phyloP scores from a whole-genome alignment of 2,888 invertebrate species.

The Julus scandinavius region DNA sequence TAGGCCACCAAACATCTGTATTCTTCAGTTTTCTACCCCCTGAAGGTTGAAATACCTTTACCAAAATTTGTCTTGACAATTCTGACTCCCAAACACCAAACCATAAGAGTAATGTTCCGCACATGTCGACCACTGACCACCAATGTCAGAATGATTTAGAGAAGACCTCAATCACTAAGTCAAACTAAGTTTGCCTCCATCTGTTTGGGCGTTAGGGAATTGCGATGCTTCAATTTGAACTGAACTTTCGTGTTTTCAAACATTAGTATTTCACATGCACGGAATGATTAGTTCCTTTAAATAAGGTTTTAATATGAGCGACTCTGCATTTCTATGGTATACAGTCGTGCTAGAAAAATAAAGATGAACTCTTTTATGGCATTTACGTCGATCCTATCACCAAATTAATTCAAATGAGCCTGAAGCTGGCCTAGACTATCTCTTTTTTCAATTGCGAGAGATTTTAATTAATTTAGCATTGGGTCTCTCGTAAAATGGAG shows the following conservation, averaged over 20 bases:
- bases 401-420: constrained; percentile 29
- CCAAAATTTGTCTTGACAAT: not conserved
- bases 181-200: not conserved
- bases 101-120: not conserved
- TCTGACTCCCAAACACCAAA: not conserved
- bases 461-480: not conserved
- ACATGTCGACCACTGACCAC: constrained; percentile 22
- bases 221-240: not conserved
- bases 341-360: not conserved
- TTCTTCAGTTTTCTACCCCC: not conserved
- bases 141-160: not conserved
- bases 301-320: not conserved
- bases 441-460: not conserved
- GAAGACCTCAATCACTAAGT: not conserved
- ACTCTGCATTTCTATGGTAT: not conserved
- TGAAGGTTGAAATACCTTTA: not conserved
- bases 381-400: not conserved
- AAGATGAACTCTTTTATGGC: not conserved
- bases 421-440: not conserved
- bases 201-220: not conserved
- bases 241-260: not conserved
- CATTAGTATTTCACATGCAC: not conserved
- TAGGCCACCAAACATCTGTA: not conserved
- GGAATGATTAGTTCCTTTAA: constrained; percentile 1
- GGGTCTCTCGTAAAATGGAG: not conserved